phyloP scores from a whole-genome alignment of 2,888 invertebrate species.

The Myopa testacea region DNA sequence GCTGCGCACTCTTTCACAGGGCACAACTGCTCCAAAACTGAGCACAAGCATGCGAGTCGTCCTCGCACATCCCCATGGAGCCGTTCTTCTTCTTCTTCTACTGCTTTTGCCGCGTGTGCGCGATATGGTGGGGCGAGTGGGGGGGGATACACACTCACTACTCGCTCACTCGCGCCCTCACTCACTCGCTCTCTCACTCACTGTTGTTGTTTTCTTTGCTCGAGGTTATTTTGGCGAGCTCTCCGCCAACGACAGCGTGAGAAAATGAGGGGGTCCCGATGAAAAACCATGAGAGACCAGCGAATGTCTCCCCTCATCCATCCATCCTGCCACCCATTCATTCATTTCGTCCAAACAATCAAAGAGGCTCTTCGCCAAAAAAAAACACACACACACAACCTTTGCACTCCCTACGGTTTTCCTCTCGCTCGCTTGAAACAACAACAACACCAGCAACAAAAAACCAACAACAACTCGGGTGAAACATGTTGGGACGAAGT shows the following conservation, averaged over 20 bases:
- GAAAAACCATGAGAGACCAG: no score
- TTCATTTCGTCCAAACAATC: no score
- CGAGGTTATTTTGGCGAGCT: neutral
- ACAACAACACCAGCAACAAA: neutral
- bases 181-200: neutral
- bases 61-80: constrained; percentile 36
- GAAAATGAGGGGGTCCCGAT: neutral
- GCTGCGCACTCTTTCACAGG: constrained; percentile 65
- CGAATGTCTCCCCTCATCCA: no score
- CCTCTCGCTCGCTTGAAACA: neutral
- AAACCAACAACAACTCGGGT: neutral
- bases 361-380: no score
- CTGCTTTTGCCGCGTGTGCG: neutral
- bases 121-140: neutral
- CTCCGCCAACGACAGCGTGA: neutral
- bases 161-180: constrained; percentile 1
- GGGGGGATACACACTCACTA: neutral
- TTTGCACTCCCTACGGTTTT: no score
- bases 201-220: neutral
- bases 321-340: no score
- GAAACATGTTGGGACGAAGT: no score
- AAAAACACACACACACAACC: no score
- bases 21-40: constrained; percentile 67
- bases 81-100: neutral
- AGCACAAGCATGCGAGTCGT: constrained; percentile 42